Evolutionary conservation across 2,113 vertebrate species (phyloP).

Genomic region (Myanophis thanlyinensis): DNA sequence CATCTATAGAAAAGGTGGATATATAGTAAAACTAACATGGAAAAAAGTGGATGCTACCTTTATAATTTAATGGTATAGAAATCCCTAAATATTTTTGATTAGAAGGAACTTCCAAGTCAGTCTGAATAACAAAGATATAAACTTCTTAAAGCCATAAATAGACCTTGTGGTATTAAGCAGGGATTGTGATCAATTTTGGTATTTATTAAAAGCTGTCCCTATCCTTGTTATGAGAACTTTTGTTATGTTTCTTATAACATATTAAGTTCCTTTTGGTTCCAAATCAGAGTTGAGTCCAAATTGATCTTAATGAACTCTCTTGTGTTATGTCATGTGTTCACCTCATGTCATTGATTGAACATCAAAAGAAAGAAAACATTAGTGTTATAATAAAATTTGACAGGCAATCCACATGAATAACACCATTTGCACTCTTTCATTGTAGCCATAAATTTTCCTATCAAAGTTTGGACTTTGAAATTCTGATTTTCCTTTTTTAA

Average conservation of each 20-base stretch:
- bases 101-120: background rate
- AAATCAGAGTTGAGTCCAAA: background rate
- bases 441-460: background rate
- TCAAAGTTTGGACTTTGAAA: background rate
- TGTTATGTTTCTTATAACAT: background rate
- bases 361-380: background rate
- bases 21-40: background rate
- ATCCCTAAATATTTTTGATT: background rate
- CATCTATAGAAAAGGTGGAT: background rate
- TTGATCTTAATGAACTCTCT: background rate
- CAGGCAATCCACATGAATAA: background rate
- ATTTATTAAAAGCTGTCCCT: background rate
- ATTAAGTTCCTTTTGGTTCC: background rate
- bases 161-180: background rate
- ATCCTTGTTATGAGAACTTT: background rate
- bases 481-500: background rate
- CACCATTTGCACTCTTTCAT: background rate
- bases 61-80: background rate
- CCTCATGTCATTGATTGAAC: background rate
- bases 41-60: background rate
- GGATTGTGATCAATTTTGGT: background rate
- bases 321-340: background rate
- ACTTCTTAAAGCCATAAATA: background rate
- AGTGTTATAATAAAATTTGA: background rate
- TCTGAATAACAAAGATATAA: background rate